Evolutionary conservation across 2,888 invertebrate species (phyloP), one percentile per base, ranked within the genome.

Genomic region (Dione juno): DNA sequence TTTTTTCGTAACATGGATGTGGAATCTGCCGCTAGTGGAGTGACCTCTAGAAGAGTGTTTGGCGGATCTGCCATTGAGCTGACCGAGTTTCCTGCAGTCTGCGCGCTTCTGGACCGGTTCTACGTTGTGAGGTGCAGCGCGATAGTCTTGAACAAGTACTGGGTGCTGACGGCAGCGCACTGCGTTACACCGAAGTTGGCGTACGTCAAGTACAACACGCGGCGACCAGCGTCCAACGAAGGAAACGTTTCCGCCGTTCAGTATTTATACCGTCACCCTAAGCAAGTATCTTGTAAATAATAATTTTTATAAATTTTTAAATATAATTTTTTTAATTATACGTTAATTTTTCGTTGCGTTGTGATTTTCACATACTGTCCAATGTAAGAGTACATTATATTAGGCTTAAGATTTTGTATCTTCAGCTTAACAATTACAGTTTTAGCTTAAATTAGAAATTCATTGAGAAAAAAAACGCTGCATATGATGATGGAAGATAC

Each of bases 111-210:
- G 52, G 90, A 90, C 81, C 84, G 86, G 52, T 84, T 82, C 79
- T 82, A 84, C 83, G 21, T 70, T n/a, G 70, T 84, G 79, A 81
- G 85, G 59, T 91, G 92, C 82, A 86, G 89, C 63, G 87, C 77
- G 71, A 73, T 87, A 10, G 84, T 87, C 73, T 73, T 92, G 74
- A 76, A 84, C 61, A 64, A 80, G 73, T 84, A 83, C 78, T 92
- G 91, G 91, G 89, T 77, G 79, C 82, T 92, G 67, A 91, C 92
- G 37, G 91, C 92, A 35, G 92, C 88, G 52, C 91, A 91, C 82
- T 92, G 92, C 80, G 81, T 88, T 14, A 69, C 83, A 16, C 76
- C 87, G 57, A 76, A 74, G 52, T 58, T 89, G 66, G 82, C 85
- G 67, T 88, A 87, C 83, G 83, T 90, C 67, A 82, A 82, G 79